phyloP scores from a whole-genome alignment of 2,113 vertebrate genomes.

The Elephantulus edwardii region DNA sequence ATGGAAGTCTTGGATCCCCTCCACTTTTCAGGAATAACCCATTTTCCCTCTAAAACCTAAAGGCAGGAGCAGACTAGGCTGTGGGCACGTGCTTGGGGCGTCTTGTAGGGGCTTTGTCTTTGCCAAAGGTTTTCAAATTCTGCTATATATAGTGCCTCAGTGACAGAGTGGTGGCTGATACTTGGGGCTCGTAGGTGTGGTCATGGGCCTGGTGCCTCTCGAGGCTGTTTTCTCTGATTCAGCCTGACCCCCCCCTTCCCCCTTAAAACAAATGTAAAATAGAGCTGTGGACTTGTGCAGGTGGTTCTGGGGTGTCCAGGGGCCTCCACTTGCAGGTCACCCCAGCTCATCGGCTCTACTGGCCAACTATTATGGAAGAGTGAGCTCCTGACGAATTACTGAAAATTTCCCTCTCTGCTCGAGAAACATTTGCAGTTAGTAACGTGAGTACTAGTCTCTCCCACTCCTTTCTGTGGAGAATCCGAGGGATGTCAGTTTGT shows the following conservation, averaged over 20 bases:
- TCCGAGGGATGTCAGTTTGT: not conserved
- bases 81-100: not conserved
- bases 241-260: too few relatives aligned
- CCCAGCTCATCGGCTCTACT: not conserved
- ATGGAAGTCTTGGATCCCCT: not conserved
- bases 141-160: not conserved
- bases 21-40: not conserved
- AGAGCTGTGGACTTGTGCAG: not conserved
- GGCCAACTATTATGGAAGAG: not conserved
- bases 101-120: not conserved
- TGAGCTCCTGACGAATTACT: not conserved
- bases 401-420: not conserved
- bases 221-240: not conserved
- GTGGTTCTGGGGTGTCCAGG: not conserved
- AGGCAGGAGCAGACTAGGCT: not conserved
- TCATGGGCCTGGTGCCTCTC: not conserved
- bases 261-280: not conserved
- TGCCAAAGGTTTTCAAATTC: not conserved
- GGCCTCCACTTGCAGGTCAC: not conserved
- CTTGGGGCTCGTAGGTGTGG: not conserved
- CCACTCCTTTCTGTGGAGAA: not conserved
- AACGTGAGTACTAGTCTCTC: not conserved
- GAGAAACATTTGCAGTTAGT: not conserved
- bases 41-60: not conserved
- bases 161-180: not conserved